Evolutionary conservation across 2,888 invertebrate genomes (phyloP).

Genomic region (Metellina segmentata): DNA sequence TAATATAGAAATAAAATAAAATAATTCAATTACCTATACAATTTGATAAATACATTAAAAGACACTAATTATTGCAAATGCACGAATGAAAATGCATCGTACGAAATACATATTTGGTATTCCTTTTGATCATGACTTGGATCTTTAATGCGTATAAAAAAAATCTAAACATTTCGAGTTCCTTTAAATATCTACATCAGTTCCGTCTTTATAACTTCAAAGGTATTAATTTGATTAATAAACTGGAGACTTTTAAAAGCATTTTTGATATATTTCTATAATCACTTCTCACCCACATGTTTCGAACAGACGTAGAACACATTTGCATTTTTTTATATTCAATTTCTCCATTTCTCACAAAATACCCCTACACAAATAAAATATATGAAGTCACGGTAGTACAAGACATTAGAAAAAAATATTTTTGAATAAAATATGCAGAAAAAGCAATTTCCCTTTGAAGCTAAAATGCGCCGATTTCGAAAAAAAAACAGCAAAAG

Average conservation of each 20-base stretch:
- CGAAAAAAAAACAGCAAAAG: neutral
- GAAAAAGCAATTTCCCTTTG: constrained; percentile 26
- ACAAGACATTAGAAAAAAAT: neutral
- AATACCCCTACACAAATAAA: neutral
- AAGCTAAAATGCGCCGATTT: neutral
- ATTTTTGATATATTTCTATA: neutral
- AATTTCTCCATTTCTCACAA: neutral
- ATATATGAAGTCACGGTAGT: neutral
- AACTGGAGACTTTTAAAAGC: neutral
- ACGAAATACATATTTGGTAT: no score
- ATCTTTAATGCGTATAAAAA: no score
- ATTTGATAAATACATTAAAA: no score
- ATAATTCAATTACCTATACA: no score
- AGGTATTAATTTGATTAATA: constrained; percentile 13
- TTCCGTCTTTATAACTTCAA: neutral
- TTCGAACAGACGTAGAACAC: neutral
- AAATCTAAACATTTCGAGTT: no score
- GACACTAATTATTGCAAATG: no score
- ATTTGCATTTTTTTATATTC: neutral
- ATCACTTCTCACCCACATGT: neutral
- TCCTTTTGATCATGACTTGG: no score
- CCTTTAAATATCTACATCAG: no score
- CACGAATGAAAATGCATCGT: no score
- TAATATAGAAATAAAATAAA: no score
- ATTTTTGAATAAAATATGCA: constrained; percentile 15